Percentiles rank a stretch among this genome's conserved stretches.
phyloP scores from a whole-genome alignment of 2,113 vertebrate genomes.

The Myotis lucifugus region DNA sequence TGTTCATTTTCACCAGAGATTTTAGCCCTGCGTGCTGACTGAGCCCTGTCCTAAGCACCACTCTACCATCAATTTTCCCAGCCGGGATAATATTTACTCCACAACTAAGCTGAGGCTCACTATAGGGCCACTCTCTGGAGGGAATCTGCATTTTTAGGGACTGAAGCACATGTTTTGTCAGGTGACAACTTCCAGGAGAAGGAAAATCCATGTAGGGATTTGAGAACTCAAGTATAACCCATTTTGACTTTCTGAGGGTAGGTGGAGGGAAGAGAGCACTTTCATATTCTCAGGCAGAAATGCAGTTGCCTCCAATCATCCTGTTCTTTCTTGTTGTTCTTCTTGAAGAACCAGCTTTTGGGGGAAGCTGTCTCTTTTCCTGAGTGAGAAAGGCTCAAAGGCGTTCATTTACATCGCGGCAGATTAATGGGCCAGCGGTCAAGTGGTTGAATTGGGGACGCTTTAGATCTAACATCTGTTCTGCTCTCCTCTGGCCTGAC shows the following conservation, averaged over 20 bases:
- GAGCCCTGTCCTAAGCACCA: not conserved
- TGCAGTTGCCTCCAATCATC: constrained; percentile 14
- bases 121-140: not conserved
- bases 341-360: not conserved
- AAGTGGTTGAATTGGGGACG: constrained; percentile 12
- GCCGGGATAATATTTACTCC: not conserved
- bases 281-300: not conserved
- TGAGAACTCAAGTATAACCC: constrained; percentile 46
- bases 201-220: not conserved
- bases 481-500: constrained; percentile 51
- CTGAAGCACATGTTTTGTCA: not conserved
- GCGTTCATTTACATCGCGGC: not conserved
- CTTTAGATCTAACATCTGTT: constrained; percentile 72
- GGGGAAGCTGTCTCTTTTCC: not conserved
- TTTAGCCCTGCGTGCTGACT: not conserved
- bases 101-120: not conserved
- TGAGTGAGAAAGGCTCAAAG: not conserved
- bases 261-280: not conserved
- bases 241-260: not conserved
- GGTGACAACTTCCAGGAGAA: constrained; percentile 16
- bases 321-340: constrained; percentile 38
- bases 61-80: not conserved
- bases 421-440: constrained; percentile 11
- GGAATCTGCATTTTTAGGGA: not conserved
- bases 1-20: not conserved